Evolutionary conservation across 2,113 vertebrate species (phyloP).

Genomic region (Myrmophylax atrothorax): DNA sequence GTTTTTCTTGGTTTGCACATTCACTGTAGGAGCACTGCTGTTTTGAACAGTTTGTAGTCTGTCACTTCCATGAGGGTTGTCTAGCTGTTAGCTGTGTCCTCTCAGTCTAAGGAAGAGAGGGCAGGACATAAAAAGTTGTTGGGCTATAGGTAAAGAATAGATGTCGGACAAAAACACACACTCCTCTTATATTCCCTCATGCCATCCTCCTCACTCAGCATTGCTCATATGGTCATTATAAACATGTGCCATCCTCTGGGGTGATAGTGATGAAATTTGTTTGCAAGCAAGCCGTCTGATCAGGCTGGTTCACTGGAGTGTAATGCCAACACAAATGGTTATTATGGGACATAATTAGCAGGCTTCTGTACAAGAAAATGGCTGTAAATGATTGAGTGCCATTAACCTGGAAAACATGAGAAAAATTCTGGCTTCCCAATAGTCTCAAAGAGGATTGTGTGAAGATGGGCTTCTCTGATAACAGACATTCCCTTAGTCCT

Average conservation of each 20-base stretch:
- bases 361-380: neutral
- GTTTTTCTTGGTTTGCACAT: neutral
- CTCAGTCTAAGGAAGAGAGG: neutral
- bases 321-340: neutral
- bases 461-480: neutral
- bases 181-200: neutral
- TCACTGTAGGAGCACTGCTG: rapidly evolving
- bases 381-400: neutral
- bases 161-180: neutral
- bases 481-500: neutral
- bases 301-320: neutral
- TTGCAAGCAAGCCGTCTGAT: neutral
- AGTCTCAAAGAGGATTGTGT: neutral
- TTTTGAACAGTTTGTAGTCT: neutral
- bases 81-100: neutral
- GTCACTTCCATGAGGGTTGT: neutral
- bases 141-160: neutral
- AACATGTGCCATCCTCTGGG: neutral
- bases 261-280: neutral
- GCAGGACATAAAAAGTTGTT: neutral
- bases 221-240: neutral
- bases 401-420: neutral
- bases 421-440: neutral
- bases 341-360: neutral
- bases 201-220: neutral